phyloP scores from a whole-genome alignment of 2,888 invertebrate genomes.

The Altica lythri region DNA sequence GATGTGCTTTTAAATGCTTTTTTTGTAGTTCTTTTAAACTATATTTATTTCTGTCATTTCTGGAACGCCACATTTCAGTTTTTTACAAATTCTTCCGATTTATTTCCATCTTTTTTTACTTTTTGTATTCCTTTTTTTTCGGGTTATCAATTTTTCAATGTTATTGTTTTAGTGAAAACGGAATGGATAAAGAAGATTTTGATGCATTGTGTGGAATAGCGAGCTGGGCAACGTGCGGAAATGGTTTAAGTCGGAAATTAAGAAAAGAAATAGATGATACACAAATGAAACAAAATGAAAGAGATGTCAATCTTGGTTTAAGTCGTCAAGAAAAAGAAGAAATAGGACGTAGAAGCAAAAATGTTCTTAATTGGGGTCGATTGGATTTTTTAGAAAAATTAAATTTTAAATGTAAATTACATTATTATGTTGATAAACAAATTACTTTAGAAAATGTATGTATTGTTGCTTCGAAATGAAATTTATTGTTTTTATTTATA shows the following conservation, averaged over 20 bases:
- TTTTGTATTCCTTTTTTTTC: too few species aligned
- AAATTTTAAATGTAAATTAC: constrained; percentile 66
- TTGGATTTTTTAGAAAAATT: constrained; percentile 63
- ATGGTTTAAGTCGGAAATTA: constrained; percentile 64
- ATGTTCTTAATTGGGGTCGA: constrained; percentile 77
- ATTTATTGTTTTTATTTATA: constrained; percentile 1
- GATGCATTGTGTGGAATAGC: constrained; percentile 78
- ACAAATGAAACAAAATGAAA: constrained; percentile 27
- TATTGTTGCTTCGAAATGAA: constrained; percentile 64
- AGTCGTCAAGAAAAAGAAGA: constrained; percentile 60
- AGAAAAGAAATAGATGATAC: constrained; percentile 23
- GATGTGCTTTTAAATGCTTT: too few species aligned
- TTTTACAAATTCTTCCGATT: too few species aligned
- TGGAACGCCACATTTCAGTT: too few species aligned
- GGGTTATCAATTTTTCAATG: too few species aligned
- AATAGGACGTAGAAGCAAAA: constrained; percentile 76
- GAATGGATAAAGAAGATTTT: constrained; percentile 63
- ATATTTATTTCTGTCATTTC: too few species aligned
- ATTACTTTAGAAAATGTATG: constrained; percentile 82
- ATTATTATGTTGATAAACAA: constrained; percentile 67
- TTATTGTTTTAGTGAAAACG: constrained; percentile 19
- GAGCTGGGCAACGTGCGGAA: constrained; percentile 89
- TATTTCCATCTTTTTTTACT: too few species aligned
- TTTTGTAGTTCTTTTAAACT: too few species aligned
- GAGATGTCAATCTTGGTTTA: constrained; percentile 51